Conservation (phyloP, 2,113 vertebrate species). For the Cavia porcellus region DNA sequence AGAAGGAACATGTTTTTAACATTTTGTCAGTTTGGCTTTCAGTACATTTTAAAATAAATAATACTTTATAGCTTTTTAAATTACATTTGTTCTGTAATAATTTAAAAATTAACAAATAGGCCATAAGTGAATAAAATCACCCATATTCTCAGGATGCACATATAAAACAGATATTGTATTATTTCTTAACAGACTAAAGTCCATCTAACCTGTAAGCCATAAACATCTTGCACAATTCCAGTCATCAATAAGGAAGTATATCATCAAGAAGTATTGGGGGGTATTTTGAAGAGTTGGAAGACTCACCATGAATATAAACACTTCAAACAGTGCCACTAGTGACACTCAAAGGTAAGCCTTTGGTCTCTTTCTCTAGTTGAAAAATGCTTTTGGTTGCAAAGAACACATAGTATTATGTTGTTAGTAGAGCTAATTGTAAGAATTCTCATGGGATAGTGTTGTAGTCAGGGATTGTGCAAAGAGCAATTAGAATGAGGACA, state of each 20-base stretch:
- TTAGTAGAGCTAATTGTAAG: not conserved
- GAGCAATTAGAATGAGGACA: too few relatives aligned
- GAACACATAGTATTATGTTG: not conserved
- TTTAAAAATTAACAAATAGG: not conserved
- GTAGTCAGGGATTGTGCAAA: too few relatives aligned
- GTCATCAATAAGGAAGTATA: conserved; percentile 54
- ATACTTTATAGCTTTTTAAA: not conserved
- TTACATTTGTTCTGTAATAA: not conserved
- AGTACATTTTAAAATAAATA: not conserved
- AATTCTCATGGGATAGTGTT: not conserved
- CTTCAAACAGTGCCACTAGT: conserved; percentile 56
- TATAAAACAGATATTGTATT: conserved; percentile 37
- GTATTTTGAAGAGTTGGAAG: conserved; percentile 64
- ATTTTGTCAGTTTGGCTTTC: conserved; percentile 42
- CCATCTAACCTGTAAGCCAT: conserved; percentile 41
- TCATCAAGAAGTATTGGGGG: not conserved
- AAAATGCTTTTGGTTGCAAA: not conserved
- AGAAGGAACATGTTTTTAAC: conserved; percentile 24
- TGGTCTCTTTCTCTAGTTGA: not conserved
- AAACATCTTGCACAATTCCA: conserved; percentile 60
- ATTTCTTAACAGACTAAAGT: conserved; percentile 75
- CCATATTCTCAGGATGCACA: conserved; percentile 1
- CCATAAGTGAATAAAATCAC: not conserved
- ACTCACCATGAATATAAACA: conserved; percentile 73
- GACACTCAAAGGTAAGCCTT: conserved; percentile 79